phyloP scores from a whole-genome alignment of 2,113 vertebrate species.

The Rhombomys opimus region DNA sequence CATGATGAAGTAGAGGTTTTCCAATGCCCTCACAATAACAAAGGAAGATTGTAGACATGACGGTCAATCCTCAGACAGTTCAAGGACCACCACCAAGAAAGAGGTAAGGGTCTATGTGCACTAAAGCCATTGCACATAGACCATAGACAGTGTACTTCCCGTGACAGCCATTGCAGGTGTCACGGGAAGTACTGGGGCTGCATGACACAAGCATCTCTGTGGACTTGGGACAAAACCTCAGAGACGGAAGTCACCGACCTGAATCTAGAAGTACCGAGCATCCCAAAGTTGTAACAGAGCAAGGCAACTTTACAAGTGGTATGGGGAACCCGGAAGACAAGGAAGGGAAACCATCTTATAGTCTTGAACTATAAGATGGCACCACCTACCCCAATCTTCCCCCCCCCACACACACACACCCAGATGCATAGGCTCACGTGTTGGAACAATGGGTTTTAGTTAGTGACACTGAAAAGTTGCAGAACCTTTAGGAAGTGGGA shows the following conservation, averaged over 20 bases:
- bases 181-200: neutral
- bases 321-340: neutral
- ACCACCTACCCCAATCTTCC: neutral
- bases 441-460: neutral
- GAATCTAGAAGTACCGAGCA: fast-evolving
- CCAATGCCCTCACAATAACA: neutral
- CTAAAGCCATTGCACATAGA: too few species aligned
- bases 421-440: neutral
- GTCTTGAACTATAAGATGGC: neutral
- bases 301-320: neutral
- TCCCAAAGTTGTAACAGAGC: fast-evolving
- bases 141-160: too few species aligned
- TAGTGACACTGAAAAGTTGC: neutral
- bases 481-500: neutral
- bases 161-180: too few species aligned
- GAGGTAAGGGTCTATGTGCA: fast-evolving
- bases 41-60: neutral
- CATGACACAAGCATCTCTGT: neutral
- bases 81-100: neutral
- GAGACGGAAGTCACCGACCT: neutral
- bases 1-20: fast-evolving
- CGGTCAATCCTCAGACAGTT: neutral
- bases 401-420: neutral
- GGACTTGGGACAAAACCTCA: neutral
- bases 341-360: neutral